Base-by-base conservation (phyloP, 2,113 vertebrate species). In the Hemicordylus capensis region DNA sequence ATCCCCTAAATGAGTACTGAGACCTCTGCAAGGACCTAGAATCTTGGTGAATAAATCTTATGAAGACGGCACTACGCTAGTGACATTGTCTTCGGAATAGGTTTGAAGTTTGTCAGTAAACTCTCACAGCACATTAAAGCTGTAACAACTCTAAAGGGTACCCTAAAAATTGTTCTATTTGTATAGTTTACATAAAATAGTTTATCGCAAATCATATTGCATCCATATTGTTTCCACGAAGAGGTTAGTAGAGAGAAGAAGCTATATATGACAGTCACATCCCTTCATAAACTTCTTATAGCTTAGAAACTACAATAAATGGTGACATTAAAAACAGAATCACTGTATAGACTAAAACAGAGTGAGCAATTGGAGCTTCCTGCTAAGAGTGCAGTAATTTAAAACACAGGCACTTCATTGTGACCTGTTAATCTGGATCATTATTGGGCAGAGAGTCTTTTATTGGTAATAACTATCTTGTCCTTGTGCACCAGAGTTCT, bases 281-380 rank as follows among this genome's bases (percentile, higher is more conserved):
- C 0, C 0, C 0, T 81, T 37, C 58, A 8, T 42, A 28, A 3
- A 39, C 28, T 61, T 20, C 54, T 83, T 51, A 46, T 9, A 28
- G 54, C 5, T 66, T 74, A 11, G 3, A 77, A 46, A n/a, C n/a
- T 31, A 26, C 8, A 59, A 15, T 11, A 72, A 6, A 14, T 20
- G 12, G 58, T 58, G 31, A 22, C 39, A 39, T 51, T 75, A 14
- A 4, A 2, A 44, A n/a, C 44, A 22, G 10, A 44, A 54, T 12
- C 58, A 9, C 34, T 76, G 31, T 79, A 34, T 80, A 76, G 82
- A 42, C 1, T 70, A 64, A 22, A 84, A 74, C 0, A 58, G 1
- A 11, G 20, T 12, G 10, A 89, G 28, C 2, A 56, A 1, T 37
- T 58, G 4, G 63, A 34, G 1, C 19, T 90, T 90, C 88, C 89